phyloP scores from a whole-genome alignment of 1,140 invertebrate genomes.

The Neelides sp. region DNA sequence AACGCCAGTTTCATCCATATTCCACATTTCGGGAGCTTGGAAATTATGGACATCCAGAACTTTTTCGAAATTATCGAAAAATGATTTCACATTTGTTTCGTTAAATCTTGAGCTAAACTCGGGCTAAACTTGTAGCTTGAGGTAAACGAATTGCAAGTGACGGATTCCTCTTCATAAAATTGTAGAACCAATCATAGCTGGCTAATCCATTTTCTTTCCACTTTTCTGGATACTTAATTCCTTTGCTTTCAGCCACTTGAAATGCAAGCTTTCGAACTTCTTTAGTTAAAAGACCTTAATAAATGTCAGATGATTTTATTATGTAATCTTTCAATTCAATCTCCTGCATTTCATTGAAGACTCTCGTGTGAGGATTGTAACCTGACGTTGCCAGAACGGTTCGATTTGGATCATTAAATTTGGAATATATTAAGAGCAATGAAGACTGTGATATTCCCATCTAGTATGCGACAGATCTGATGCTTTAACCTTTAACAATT shows the following conservation, averaged over 20 bases:
- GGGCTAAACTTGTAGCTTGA: conserved; percentile 37
- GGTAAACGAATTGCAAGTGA: conserved; percentile 36
- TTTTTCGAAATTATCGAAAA: conserved; percentile 35
- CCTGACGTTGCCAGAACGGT: conserved; percentile 8
- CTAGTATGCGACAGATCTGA: too few species aligned
- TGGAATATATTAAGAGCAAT: too few species aligned
- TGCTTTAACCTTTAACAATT: too few species aligned
- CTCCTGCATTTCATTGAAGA: conserved; percentile 8
- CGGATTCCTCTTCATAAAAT: conserved; percentile 38
- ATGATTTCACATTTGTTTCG: conserved; percentile 36
- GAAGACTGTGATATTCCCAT: too few species aligned
- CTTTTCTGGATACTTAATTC: conserved; percentile 32
- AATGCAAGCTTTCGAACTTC: conserved; percentile 36
- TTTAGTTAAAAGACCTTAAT: conserved; percentile 34
- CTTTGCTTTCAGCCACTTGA: conserved; percentile 34
- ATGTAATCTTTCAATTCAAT: conserved; percentile 32
- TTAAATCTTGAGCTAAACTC: conserved; percentile 40
- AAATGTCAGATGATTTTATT: conserved; percentile 32
- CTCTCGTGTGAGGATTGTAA: not conserved
- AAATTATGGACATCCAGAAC: conserved; percentile 27
- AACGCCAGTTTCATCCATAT: conserved; percentile 41
- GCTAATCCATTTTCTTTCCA: conserved; percentile 34
- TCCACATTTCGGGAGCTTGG: conserved; percentile 34
- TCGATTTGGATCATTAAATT: not conserved
- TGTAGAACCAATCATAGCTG: conserved; percentile 38